Evolutionary conservation across 2,888 invertebrate species (phyloP).

Genomic region (Patella caerulea): DNA sequence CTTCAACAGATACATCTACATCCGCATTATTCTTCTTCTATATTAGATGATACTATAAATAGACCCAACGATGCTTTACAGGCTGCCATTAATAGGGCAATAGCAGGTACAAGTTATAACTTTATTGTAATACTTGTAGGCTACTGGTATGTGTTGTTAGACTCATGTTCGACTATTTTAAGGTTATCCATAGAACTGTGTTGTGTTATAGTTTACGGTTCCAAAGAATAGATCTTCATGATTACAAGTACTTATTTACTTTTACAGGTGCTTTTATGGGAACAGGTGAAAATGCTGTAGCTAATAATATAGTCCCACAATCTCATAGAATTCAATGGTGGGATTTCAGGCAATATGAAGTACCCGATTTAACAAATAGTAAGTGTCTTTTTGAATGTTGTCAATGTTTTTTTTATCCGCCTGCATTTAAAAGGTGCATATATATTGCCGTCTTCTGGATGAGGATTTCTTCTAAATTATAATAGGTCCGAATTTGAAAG

Average conservation of each 20-base stretch:
- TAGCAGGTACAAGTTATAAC: constrained; percentile 58
- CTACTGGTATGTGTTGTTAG: no score
- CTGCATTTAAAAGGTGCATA: no score
- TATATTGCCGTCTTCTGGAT: background rate
- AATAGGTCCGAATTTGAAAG: no score
- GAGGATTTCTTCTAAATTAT: background rate
- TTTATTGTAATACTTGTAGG: no score
- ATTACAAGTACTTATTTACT: no score
- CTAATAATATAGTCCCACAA: constrained; percentile 76
- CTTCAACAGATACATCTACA: constrained; percentile 62
- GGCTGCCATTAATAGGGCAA: constrained; percentile 68
- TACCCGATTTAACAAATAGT: constrained; percentile 84
- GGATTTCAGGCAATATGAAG: constrained; percentile 82
- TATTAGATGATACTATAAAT: constrained; percentile 65
- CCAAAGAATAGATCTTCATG: no score
- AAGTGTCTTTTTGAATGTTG: constrained; percentile 64
- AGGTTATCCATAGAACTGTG: no score
- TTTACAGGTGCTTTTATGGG: constrained; percentile 66
- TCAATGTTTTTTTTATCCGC: background rate
- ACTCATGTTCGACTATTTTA: no score
- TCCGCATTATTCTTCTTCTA: constrained; percentile 65
- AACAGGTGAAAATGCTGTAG: constrained; percentile 67
- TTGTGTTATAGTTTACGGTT: no score
- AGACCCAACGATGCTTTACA: constrained; percentile 64
- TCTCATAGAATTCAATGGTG: constrained; percentile 88